phyloP scores from a whole-genome alignment of 2,888 invertebrate genomes.

The Aleiodes alternator region DNA sequence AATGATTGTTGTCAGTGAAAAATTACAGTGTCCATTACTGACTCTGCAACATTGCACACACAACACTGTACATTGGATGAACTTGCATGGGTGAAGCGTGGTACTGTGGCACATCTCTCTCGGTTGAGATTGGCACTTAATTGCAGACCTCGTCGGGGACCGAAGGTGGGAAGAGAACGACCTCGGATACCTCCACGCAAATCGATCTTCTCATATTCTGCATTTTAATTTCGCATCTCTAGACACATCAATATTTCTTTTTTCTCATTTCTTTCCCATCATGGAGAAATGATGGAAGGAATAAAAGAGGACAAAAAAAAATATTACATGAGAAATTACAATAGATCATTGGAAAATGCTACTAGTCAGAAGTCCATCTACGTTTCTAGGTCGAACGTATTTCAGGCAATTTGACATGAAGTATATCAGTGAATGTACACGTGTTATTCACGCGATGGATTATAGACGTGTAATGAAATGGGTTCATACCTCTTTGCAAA shows the following conservation, averaged over 20 bases:
- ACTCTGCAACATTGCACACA: slow-evolving; percentile 17
- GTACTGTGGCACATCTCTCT: slow-evolving; percentile 47
- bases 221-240: slow-evolving; percentile 19
- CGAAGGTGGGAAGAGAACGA: slow-evolving; percentile 38
- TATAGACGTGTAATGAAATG: too few species aligned
- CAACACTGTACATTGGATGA: slow-evolving; percentile 24
- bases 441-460: too few species aligned
- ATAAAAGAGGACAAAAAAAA: background rate
- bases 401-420: background rate
- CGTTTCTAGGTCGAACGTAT: slow-evolving; percentile 27
- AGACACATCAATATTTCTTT: slow-evolving; percentile 32
- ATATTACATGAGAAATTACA: background rate
- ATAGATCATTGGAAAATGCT: slow-evolving; percentile 1
- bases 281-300: background rate
- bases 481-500: too few species aligned
- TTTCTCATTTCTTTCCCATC: background rate
- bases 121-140: slow-evolving; percentile 57
- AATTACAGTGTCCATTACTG: slow-evolving; percentile 22
- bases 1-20: slow-evolving; percentile 18
- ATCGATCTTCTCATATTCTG: slow-evolving; percentile 50
- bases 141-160: slow-evolving; percentile 48
- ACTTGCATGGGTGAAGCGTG: slow-evolving; percentile 20
- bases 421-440: background rate
- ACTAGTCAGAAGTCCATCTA: slow-evolving; percentile 20
- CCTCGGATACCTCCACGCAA: slow-evolving; percentile 55